phyloP scores from a whole-genome alignment of 2,113 vertebrate genomes.

The Lasiurus cinereus region DNA sequence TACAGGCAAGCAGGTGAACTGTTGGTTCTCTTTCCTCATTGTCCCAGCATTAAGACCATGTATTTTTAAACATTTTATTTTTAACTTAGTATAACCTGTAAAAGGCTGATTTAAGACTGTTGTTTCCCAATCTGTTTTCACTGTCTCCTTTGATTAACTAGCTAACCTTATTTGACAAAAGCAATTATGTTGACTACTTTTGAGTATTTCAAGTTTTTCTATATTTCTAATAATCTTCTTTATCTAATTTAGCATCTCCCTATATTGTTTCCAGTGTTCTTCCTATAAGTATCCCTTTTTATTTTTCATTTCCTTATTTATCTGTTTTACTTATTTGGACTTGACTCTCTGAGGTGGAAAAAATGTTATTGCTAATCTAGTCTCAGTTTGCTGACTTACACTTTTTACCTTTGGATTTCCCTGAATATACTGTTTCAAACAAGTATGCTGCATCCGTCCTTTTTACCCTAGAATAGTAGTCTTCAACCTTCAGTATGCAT shows the following conservation, averaged over 20 bases:
- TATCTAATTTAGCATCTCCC: conserved; percentile 83
- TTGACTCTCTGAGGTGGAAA: conserved; percentile 73
- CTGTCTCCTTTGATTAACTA: not conserved
- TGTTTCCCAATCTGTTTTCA: not conserved
- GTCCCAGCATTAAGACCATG: not conserved
- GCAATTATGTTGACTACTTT: not conserved
- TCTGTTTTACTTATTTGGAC: conserved; percentile 65
- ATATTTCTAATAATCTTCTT: conserved; percentile 76
- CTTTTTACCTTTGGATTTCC: not conserved
- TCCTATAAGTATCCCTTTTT: conserved; percentile 79
- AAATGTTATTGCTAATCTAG: conserved; percentile 57
- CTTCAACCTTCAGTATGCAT: not conserved
- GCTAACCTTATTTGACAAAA: not conserved
- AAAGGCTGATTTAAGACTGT: not conserved
- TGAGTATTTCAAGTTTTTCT: conserved; percentile 73
- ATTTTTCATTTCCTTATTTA: conserved; percentile 67
- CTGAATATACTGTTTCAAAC: not conserved
- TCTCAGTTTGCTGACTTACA: not conserved
- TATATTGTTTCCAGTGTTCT: conserved; percentile 82
- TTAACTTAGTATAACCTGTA: not conserved
- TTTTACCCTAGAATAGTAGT: too few relatives aligned
- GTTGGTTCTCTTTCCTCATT: not conserved
- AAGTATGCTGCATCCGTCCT: not conserved
- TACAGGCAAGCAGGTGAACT: not conserved
- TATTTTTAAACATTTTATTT: conserved; percentile 5